phyloP scores from a whole-genome alignment of 64 coral and sea anemone genomes.

The Exaiptasia diaphana region DNA sequence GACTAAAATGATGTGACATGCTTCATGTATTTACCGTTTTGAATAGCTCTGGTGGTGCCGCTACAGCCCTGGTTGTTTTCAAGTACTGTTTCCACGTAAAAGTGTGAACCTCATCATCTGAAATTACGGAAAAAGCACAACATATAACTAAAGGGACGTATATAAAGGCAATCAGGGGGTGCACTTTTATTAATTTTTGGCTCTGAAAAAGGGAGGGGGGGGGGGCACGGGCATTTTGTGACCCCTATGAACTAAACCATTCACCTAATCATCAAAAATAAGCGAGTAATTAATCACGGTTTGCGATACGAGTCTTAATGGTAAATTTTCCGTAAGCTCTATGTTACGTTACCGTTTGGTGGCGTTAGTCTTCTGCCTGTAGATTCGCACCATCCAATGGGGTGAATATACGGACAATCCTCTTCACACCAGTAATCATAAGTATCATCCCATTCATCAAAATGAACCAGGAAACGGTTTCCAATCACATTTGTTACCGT shows the following conservation, averaged over 20 bases:
- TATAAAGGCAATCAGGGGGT: background rate
- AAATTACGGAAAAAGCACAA: background rate
- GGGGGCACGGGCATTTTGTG: too few species aligned
- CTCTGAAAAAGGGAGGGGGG: too few species aligned
- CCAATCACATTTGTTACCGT: slow-evolving; percentile 97
- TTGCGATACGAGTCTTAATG: too few species aligned
- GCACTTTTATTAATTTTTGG: too few species aligned
- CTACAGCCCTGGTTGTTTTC: slow-evolving; percentile 49
- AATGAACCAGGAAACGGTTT: slow-evolving; percentile 84
- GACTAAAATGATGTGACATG: background rate
- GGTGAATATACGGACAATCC: slow-evolving; percentile 95
- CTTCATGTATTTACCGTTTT: slow-evolving; percentile 52
- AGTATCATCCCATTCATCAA: slow-evolving; percentile 99
- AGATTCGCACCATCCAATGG: slow-evolving; percentile 82
- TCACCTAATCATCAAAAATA: background rate
- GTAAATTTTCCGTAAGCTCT: too few species aligned
- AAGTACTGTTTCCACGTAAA: slow-evolving; percentile 80
- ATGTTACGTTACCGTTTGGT: slow-evolving; percentile 93
- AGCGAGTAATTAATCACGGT: background rate
- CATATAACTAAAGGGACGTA: background rate
- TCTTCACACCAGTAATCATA: slow-evolving; percentile 98
- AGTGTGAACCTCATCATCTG: slow-evolving; percentile 93
- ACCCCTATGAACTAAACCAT: background rate
- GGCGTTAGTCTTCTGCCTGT: slow-evolving; percentile 79
- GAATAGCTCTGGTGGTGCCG: slow-evolving; percentile 59